Percentiles rank a stretch among this genome's conserved stretches.
Evolutionary conservation across 2,888 invertebrate species (phyloP).

Genomic region (Tetragonisca angustula): DNA sequence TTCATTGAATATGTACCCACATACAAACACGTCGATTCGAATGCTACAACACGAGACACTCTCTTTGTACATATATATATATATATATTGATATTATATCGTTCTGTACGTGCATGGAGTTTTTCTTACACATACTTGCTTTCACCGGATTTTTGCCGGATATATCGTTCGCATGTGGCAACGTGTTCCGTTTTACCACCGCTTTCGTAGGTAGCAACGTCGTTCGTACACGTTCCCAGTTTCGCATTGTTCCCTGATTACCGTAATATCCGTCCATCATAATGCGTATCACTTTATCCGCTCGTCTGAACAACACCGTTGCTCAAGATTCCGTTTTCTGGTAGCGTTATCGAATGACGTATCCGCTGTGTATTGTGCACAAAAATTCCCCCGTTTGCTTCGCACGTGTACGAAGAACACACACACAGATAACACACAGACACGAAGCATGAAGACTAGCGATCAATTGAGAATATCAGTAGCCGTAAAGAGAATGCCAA

Average conservation of each 20-base stretch:
- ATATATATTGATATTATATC: neutral
- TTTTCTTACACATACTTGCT: neutral
- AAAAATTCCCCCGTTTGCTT: constrained; percentile 20
- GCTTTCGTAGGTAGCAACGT: constrained; percentile 29
- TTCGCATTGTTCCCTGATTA: constrained; percentile 16
- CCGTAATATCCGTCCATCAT: constrained; percentile 16
- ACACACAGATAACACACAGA: neutral
- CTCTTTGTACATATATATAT: neutral
- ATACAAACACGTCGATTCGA: constrained; percentile 1
- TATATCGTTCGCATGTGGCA: constrained; percentile 38
- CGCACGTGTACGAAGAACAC: constrained; percentile 1
- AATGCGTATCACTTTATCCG: neutral
- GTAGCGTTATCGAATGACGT: constrained; percentile 41
- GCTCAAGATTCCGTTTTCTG: neutral
- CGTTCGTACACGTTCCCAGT: constrained; percentile 37
- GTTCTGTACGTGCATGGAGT: constrained; percentile 31
- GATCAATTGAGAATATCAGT: constrained; percentile 1
- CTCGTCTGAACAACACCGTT: constrained; percentile 5
- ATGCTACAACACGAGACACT: constrained; percentile 1
- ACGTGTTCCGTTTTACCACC: constrained; percentile 4
- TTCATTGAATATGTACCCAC: neutral
- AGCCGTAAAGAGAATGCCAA: constrained; percentile 7
- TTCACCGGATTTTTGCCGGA: neutral
- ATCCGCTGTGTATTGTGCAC: neutral
- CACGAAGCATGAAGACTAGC: constrained; percentile 25